Base-by-base conservation (phyloP, 2,888 invertebrate species). In the Ochropleura leucogaster region DNA sequence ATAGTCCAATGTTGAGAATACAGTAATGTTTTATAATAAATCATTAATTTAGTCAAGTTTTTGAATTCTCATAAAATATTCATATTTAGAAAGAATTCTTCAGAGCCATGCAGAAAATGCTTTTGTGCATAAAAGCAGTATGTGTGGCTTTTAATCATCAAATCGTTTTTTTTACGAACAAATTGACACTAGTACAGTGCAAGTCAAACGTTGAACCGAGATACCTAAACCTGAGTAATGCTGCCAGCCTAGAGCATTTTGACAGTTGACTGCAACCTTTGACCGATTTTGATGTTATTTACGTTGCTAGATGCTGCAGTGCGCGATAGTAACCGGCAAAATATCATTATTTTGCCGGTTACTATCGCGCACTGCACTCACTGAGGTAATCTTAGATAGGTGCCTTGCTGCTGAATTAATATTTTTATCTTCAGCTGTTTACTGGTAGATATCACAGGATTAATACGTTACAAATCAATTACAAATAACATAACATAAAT, bases 391-490 rank as follows among this genome's bases (percentile, higher is more conserved):
- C 16, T 16, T 10, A 64, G 20, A 20, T 46, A 44, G 18, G 9
- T 64, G 16, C 20, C n/a, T 55, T 20, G 44, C 44, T 8, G 9
- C 44, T 12, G 30, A 68, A 44, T 70, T 10, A 44, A n/a, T n/a
- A n/a, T n/a, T 64, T 53, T 67, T 55, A 55, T 46, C 44, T 57
- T 20, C 20, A 57, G 9, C n/a, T 57, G 9, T 55, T 42, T 47
- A 55, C 20, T 30, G 40, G 18, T 47, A n/a, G n/a, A n/a, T n/a
- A 42, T 42, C 6, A 72, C 10, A 72, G 72, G 47, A 72, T 72
- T 10, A 53, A 40, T 46, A 16, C 30, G 30, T 42, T 4, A 42
- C 3, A 40, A 49, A n/a, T 12, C 4, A 59, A 59, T 59, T 44
- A 49, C 30, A 57, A 20, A 57, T 57, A 42, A 16, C 16, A 55